Evolutionary conservation across 1,140 invertebrate species (phyloP).

Genomic region (Mizuhopecten yessoensis): DNA sequence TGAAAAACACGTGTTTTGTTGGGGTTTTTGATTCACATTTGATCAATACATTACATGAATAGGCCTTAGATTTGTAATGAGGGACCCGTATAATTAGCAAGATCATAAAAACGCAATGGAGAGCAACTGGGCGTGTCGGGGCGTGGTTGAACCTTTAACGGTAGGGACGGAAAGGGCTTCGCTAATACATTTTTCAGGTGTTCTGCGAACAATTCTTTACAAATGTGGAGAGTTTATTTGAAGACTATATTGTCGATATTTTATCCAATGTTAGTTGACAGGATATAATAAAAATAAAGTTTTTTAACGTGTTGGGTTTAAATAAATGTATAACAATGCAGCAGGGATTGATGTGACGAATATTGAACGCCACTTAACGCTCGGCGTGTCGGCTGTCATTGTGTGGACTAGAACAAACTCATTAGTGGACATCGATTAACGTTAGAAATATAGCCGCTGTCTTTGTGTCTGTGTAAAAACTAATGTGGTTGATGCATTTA

Average conservation of each 20-base stretch:
- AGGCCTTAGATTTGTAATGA: background rate
- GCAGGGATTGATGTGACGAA: background rate
- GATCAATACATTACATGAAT: background rate
- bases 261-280: background rate
- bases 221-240: background rate
- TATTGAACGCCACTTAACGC: background rate
- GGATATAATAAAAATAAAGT: background rate
- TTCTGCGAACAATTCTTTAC: background rate
- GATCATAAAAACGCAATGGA: conserved; percentile 19
- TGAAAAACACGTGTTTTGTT: background rate
- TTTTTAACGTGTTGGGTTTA: background rate
- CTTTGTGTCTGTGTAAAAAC: background rate
- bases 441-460: background rate
- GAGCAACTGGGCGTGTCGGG: background rate
- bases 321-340: background rate
- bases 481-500: background rate
- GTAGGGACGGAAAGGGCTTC: background rate
- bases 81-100: conserved; percentile 11
- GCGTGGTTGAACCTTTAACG: background rate
- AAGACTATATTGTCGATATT: background rate
- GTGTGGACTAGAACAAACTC: background rate
- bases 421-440: background rate
- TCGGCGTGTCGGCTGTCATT: background rate
- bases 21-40: background rate
- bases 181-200: conserved; percentile 32